A percentile compares a stretch with the other conserved stretches of the same genome.
phyloP scores from a whole-genome alignment of 2,797 vertebrate species.

The Ptychadena robeensis region DNA sequence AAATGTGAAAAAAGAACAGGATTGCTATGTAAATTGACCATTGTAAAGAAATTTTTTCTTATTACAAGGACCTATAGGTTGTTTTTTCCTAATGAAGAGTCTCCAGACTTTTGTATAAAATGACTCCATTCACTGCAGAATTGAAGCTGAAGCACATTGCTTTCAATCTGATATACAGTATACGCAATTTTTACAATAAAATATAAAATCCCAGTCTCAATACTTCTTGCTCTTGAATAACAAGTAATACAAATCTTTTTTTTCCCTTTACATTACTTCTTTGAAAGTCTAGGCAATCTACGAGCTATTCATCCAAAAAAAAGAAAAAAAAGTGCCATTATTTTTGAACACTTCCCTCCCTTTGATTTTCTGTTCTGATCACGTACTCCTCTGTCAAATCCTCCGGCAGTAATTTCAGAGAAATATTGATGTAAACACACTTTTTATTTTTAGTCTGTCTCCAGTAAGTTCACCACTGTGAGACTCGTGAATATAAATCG shows the following conservation, averaged over 20 bases:
- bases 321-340: neutral
- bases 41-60: too few relatives aligned
- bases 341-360: conserved; percentile 16
- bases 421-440: conserved; percentile 53
- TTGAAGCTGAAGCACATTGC: too few relatives aligned
- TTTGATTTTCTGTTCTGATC: conserved; percentile 28
- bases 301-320: neutral
- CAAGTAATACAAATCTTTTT: neutral
- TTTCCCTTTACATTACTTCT: neutral
- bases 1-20: too few relatives aligned
- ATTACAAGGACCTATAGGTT: too few relatives aligned
- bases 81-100: neutral
- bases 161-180: too few relatives aligned
- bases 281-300: neutral
- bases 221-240: neutral
- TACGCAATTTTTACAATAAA: too few relatives aligned
- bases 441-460: conserved; percentile 29
- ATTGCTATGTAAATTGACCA: too few relatives aligned
- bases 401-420: conserved; percentile 50
- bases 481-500: conserved; percentile 26
- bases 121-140: too few relatives aligned
- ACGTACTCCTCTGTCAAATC: conserved; percentile 36
- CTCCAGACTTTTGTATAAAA: neutral
- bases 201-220: neutral
- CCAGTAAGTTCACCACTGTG: conserved; percentile 15